These are phyloP conservation scores for Philypnodon macrostomus DNA, from an alignment of 2,797 vertebrate genomes.

Conservation along the genomic window DNA sequence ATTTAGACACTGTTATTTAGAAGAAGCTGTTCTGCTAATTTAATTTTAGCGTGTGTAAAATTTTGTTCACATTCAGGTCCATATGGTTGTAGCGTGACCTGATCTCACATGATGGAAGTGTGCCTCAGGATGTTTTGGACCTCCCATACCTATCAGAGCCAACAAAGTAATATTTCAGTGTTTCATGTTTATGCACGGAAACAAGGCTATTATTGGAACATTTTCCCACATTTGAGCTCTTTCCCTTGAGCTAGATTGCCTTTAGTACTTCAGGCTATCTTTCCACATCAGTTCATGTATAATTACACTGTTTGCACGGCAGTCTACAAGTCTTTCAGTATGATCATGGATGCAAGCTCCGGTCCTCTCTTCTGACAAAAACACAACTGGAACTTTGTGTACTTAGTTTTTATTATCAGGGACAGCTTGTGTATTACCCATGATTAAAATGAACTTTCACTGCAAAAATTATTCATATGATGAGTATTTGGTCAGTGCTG, in stretches of 20 bases:
- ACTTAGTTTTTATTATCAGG: not conserved
- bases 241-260: constrained; percentile 67
- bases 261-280: constrained; percentile 67
- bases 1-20: constrained; percentile 54
- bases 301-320: constrained; percentile 71
- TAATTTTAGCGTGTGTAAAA: constrained; percentile 15
- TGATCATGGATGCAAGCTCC: constrained; percentile 25
- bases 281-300: constrained; percentile 81
- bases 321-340: constrained; percentile 37
- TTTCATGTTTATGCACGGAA: constrained; percentile 68
- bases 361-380: constrained; percentile 18
- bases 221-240: constrained; percentile 79
- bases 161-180: constrained; percentile 52
- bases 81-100: constrained; percentile 10
- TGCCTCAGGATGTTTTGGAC: constrained; percentile 20
- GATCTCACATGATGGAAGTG: constrained; percentile 8
- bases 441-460: too few relatives aligned
- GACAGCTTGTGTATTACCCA: not conserved
- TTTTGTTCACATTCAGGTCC: not conserved
- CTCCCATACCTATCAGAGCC: constrained; percentile 18
- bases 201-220: constrained; percentile 68
- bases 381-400: not conserved
- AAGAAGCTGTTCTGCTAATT: constrained; percentile 38
- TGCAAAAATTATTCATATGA: too few relatives aligned
- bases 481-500: not conserved